A percentile compares a stretch with the other conserved stretches of the same genome.
Conservation (phyloP, 2,797 vertebrate species). For the Aldrovandia affinis region DNA sequence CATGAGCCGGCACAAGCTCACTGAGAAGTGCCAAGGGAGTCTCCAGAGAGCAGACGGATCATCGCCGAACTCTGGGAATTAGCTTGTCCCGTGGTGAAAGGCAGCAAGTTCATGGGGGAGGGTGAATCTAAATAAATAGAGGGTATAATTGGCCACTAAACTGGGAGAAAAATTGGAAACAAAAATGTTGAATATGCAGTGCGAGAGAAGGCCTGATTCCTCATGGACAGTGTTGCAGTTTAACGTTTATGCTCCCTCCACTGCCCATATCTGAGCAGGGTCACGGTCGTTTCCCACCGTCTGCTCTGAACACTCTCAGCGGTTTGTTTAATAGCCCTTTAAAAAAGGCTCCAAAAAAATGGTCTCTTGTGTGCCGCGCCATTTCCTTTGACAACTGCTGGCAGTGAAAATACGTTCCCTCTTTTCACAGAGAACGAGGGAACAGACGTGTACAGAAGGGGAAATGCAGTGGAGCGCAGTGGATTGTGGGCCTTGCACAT, state of each 20-base stretch:
- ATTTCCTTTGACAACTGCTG: slow-evolving; percentile 9
- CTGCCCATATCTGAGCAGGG: too few relatives aligned
- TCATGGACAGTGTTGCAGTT: too few relatives aligned
- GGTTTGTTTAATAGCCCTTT: background rate
- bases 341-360: background rate
- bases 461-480: background rate
- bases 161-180: too few relatives aligned
- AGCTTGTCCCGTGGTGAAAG: too few relatives aligned
- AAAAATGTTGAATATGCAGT: background rate
- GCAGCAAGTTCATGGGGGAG: too few relatives aligned
- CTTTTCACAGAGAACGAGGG: background rate
- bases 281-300: background rate
- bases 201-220: background rate
- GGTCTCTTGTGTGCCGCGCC: background rate
- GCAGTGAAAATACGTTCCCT: background rate
- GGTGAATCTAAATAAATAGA: too few relatives aligned
- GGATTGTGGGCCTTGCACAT: background rate
- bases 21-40: too few relatives aligned
- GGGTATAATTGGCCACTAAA: too few relatives aligned
- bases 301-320: background rate
- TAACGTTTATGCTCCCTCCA: too few relatives aligned
- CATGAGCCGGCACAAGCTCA: too few relatives aligned
- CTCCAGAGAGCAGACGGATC: too few relatives aligned
- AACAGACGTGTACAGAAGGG: slow-evolving; percentile 2
- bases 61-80: too few relatives aligned